Base-by-base conservation (phyloP, 1,140 invertebrate species). In the Drosophila repletoides region DNA sequence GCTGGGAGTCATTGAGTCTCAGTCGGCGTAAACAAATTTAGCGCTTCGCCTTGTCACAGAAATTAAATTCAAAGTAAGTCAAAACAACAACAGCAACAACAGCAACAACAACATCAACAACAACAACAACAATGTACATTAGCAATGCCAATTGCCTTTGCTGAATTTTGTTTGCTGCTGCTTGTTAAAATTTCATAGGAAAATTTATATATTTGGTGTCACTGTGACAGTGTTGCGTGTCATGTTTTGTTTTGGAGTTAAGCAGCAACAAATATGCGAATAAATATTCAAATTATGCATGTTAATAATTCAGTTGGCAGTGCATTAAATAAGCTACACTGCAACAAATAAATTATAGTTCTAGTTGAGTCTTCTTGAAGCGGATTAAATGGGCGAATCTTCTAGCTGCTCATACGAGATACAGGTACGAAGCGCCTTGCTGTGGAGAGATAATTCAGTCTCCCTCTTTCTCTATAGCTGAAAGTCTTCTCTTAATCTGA, bases 21-120 rank as follows among this genome's bases (percentile, higher is more conserved):
- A 52, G 48, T n/a, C 64, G 67, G 24, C 45, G 60, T 63, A 76
- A 81, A 83, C 77, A 83, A 83, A 83, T 66, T 73, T 67, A 81
- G 77, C 77, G 68, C 63, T 49, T 81, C 43, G 76, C 74, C 79
- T 84, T 83, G 77, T 76, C 73, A 60, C 77, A 83, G 56, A 72
- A 76, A 84, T 59, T 46, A 67, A 74, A 68, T 60, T 66, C 43
- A 53, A 79, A 72, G 51, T 64, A 65, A 72, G 49, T 60, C 76
- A 60, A 36, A 46, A 34, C 61, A 69, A 58, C 65, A 56, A 49
- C 34, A 72, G 48, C 40, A 76, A 17, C 45, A 69, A 24, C 65
- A 45, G 45, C 36, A 71, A 46, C 31, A 73, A 17, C 43, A 68
- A 61, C 56, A 19, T 34, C 55, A 45, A 51, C 36, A 71, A 46